Evolutionary conservation across 2,797 vertebrate genomes (phyloP).

Genomic region (Cyprinodon diabolis): DNA sequence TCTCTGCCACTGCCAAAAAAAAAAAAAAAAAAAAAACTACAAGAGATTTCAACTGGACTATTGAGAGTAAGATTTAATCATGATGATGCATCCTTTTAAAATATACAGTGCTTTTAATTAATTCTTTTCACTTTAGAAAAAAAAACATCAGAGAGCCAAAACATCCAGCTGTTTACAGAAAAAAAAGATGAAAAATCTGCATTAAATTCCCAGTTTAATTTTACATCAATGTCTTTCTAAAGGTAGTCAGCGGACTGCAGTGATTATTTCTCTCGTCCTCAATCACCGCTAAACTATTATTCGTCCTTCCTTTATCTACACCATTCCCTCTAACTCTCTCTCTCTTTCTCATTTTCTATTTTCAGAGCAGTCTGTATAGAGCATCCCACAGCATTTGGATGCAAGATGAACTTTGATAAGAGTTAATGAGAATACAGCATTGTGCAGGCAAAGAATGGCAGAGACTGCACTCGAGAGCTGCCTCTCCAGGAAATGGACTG

Average conservation of each 20-base stretch:
- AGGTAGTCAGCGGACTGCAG: constrained; percentile 43
- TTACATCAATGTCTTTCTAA: constrained; percentile 62
- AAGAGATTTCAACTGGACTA: constrained; percentile 12
- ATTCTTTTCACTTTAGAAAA: constrained; percentile 23
- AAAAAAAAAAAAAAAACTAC: constrained; percentile 32
- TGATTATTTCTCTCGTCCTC: constrained; percentile 62
- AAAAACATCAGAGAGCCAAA: constrained; percentile 38
- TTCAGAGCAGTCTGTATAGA: constrained; percentile 62
- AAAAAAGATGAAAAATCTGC: constrained; percentile 31
- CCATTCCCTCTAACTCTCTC: constrained; percentile 47
- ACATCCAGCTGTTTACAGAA: constrained; percentile 35
- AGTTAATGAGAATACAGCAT: constrained; percentile 85
- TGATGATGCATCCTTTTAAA: constrained; percentile 42
- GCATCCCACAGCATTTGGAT: constrained; percentile 78
- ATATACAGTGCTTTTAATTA: constrained; percentile 44
- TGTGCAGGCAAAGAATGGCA: constrained; percentile 77
- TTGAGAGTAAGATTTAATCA: constrained; percentile 46
- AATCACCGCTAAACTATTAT: constrained; percentile 75
- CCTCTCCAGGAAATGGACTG: constrained; percentile 75
- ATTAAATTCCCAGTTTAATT: constrained; percentile 58
- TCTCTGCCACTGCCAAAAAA: constrained; percentile 23
- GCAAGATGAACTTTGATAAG: constrained; percentile 87
- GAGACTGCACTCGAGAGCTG: constrained; percentile 72
- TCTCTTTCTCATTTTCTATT: constrained; percentile 64
- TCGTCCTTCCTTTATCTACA: constrained; percentile 61